Evolutionary conservation across 2,797 vertebrate genomes (phyloP), one percentile per base, ranked within the genome.

Genomic region (Pelochelys cantorii): DNA sequence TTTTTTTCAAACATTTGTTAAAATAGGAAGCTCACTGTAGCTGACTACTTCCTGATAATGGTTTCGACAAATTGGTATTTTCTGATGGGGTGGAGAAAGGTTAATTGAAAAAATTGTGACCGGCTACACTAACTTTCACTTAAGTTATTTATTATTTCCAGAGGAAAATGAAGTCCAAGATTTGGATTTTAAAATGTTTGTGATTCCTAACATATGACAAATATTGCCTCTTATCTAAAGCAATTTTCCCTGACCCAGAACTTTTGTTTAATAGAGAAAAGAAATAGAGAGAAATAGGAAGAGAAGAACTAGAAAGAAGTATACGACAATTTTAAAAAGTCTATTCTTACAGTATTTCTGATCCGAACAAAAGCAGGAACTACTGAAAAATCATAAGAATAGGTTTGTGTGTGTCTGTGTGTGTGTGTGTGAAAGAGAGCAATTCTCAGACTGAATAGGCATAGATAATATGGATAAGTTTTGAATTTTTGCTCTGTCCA

Each of bases 391-490:
- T 92, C 84, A 11, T 78, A 60, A 80, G 92, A 89, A 86, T 7
- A 93, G 65, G 5, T 81, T 9, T 59, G 57, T 27, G 29, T 13
- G 11, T 81, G 11, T 31, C 13, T 14, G 29, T 6, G 5, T 62
- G 10, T 78, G 13, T 60, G 59, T 6, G 29, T 6, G 29, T 18
- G 62, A n/a, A 15, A 68, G 29, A 17, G 8, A 68, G 18, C 87
- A 85, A 89, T 91, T 90, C 86, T 86, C 78, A 78, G 65, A 59
- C 92, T 93, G 95, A 71, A 89, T 89, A 92, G 89, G 88, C 91
- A 75, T 88, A 94, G 88, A 94, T 90, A 95, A 90, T 77, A 88
- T 92, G 93, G 91, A 95, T 93, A 96, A 96, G 95, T 87, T 90
- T 89, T 65, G 93, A 89, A 94, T 94, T 79, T 78, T 90, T 88